Evolutionary conservation across 2,888 invertebrate species (phyloP), one percentile per base, ranked within the genome.

Genomic region (Athalia rosae): DNA sequence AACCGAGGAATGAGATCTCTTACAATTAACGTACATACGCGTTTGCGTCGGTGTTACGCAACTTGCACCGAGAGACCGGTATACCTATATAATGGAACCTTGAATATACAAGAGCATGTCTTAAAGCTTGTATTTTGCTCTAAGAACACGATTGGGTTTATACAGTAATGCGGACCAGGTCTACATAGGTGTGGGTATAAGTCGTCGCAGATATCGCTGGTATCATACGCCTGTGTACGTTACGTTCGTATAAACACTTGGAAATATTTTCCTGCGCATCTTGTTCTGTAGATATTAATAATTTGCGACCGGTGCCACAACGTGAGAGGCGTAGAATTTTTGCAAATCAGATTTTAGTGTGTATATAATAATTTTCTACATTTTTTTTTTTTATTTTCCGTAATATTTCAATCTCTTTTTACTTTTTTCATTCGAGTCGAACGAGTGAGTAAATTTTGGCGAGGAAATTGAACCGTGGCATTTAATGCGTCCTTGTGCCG

Each of bases 1-100:
- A 13, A 28, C 61, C 13, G 61, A 13, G 13, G 9, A 8, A 61
- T 15, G 61, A 8, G 11, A 73, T 73, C 28, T 28, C 74, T 74
- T 74, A 74, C 74, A 74, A 74, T 74, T 74, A 62, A 74, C 74
- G 74, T 41, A 62, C n/a, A 50, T 11, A 28, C 28, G 28, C 28
- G 28, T 43, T 45, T 74, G 4, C 45, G n/a, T 9, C 53, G 28
- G 28, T 59, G 5, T 74, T 74, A 61, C 74, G 74, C 74, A 74
- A 74, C 58, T 74, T 61, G 74, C 61, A 74, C 28, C 28, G 61
- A 43, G 61, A 43, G 47, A 74, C 47, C 28, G 28, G 28, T 28
- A 28, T 28, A 28, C 28, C 28, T 28, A 28, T 28, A 59, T 45
- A 8, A 59, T 5, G 61, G 74, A 74, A 74, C 74, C 74, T 74